Conservation (phyloP, 2,797 vertebrate genomes). For the Microctenopoma steveboyesi region DNA sequence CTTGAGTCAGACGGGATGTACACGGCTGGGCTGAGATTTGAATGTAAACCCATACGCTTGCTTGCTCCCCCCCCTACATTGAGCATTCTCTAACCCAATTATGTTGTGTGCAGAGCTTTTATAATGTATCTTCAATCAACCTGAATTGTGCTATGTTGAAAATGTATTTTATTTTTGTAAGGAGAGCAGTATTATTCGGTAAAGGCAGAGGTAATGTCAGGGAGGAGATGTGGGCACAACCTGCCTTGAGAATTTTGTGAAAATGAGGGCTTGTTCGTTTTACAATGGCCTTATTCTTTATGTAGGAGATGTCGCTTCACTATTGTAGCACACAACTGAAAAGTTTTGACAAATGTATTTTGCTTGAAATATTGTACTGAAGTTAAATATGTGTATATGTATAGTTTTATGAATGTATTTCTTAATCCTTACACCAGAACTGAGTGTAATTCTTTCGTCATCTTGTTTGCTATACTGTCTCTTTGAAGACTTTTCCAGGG, state of each 20-base stretch:
- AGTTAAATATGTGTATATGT: constrained; percentile 75
- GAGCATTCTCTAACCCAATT: constrained; percentile 16
- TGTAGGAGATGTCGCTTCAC: constrained; percentile 72
- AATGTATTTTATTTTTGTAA: constrained; percentile 83
- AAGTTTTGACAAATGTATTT: constrained; percentile 80
- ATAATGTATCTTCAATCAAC: constrained; percentile 46
- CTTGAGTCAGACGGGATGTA: neutral
- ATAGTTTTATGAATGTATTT: constrained; percentile 85
- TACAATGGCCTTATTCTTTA: constrained; percentile 82
- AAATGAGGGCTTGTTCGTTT: constrained; percentile 83
- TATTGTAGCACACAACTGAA: constrained; percentile 77
- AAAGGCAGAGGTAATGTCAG: constrained; percentile 25
- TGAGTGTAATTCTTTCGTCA: constrained; percentile 62
- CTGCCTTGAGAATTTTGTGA: constrained; percentile 64
- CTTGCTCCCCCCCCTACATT: constrained; percentile 21
- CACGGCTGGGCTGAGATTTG: constrained; percentile 35
- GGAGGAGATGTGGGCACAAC: constrained; percentile 38
- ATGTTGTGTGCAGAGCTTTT: constrained; percentile 43
- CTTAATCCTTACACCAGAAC: constrained; percentile 66
- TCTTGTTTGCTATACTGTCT: constrained; percentile 63
- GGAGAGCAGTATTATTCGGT: constrained; percentile 57
- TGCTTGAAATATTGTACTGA: constrained; percentile 79
- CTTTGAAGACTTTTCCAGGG: constrained; percentile 60
- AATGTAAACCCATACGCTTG: constrained; percentile 53
- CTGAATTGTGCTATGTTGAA: constrained; percentile 46